phyloP scores from a whole-genome alignment of 92 coral and sea anemone genomes.

The Pocillopora grandis region DNA sequence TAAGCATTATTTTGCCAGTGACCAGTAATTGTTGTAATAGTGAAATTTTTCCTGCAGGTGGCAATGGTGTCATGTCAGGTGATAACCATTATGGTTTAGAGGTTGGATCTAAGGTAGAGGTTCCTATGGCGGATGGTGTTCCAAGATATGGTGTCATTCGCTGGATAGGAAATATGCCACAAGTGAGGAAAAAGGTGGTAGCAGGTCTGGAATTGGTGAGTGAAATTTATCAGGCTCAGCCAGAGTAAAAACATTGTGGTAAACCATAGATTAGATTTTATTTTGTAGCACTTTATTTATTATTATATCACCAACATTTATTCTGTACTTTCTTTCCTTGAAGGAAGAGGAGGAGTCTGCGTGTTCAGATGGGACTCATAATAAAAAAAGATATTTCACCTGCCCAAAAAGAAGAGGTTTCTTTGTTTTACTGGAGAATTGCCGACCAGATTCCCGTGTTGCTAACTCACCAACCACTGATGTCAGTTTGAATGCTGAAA shows the following conservation, averaged over 20 bases:
- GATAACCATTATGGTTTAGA: slow-evolving; percentile 52
- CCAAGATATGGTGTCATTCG: slow-evolving; percentile 87
- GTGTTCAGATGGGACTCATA: slow-evolving; percentile 83
- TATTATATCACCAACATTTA: background rate
- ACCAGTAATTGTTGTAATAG: too few relatives aligned
- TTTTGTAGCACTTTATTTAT: background rate
- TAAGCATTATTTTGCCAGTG: too few relatives aligned
- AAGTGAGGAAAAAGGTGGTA: slow-evolving; percentile 53
- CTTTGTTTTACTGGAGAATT: slow-evolving; percentile 66
- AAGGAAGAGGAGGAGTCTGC: slow-evolving; percentile 87
- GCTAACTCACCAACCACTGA: slow-evolving; percentile 47
- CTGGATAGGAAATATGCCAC: slow-evolving; percentile 83
- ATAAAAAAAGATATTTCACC: slow-evolving; percentile 74
- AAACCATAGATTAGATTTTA: background rate
- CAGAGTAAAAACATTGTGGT: background rate
- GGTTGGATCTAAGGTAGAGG: slow-evolving; percentile 87
- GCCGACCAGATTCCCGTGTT: slow-evolving; percentile 78
- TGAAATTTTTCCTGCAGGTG: background rate
- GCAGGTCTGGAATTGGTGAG: slow-evolving; percentile 95
- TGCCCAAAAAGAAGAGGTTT: slow-evolving; percentile 88
- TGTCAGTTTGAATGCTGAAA: slow-evolving; percentile 26
- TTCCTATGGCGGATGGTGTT: slow-evolving; percentile 52
- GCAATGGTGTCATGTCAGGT: background rate
- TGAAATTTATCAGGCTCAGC: background rate
- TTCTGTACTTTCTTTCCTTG: background rate